Evolutionary conservation across 2,113 vertebrate species (phyloP).

Genomic region (Sprattus sprattus): DNA sequence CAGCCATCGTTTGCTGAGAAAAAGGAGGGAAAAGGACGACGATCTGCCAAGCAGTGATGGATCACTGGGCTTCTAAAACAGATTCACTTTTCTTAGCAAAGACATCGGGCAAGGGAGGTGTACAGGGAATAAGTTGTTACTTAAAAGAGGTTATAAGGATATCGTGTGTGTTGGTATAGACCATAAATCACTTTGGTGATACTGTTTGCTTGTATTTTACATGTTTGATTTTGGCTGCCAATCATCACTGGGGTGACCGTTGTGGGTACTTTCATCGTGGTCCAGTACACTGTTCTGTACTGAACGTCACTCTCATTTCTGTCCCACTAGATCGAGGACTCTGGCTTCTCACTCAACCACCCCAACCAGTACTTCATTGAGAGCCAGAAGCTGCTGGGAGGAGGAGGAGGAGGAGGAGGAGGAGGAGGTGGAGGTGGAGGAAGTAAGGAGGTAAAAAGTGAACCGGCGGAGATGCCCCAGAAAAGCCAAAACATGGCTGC

Average conservation of each 20-base stretch:
- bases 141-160: neutral
- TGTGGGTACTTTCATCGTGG: neutral
- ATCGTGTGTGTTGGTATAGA: neutral
- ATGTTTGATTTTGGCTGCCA: neutral
- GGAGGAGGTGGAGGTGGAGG: neutral
- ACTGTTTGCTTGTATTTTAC: neutral
- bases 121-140: neutral
- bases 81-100: slow-evolving; percentile 10
- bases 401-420: slow-evolving; percentile 41
- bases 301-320: neutral
- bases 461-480: slow-evolving; percentile 74
- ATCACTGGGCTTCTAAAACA: slow-evolving; percentile 28
- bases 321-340: slow-evolving; percentile 79
- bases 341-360: slow-evolving; percentile 89
- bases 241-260: neutral
- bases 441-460: slow-evolving; percentile 80
- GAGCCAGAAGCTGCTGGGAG: slow-evolving; percentile 75
- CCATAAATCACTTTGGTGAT: neutral
- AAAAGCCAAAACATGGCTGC: slow-evolving; percentile 48
- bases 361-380: slow-evolving; percentile 97
- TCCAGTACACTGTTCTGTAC: neutral
- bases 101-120: slow-evolving; percentile 18
- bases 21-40: slow-evolving; percentile 23
- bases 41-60: slow-evolving; percentile 33
- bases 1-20: slow-evolving; percentile 36